A percentile compares a stretch with the other conserved stretches of the same genome.
Evolutionary conservation across 2,113 vertebrate species (phyloP).

Genomic region (Capra hircus): DNA sequence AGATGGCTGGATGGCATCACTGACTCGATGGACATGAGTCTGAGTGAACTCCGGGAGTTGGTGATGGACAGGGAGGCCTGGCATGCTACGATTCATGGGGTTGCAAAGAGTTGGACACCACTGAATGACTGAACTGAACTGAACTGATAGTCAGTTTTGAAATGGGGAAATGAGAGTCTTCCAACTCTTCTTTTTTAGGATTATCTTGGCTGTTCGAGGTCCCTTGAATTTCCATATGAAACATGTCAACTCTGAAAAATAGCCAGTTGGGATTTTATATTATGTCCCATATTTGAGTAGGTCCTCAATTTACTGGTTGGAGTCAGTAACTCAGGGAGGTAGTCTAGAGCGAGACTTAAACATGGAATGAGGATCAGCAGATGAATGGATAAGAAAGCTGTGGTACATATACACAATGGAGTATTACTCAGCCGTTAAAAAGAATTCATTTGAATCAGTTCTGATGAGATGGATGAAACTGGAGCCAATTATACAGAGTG

Average conservation of each 20-base stretch:
- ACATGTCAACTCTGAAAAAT: background rate
- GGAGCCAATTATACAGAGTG: no score
- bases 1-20: no score
- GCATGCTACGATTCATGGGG: rapidly evolving
- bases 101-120: rapidly evolving
- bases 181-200: background rate
- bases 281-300: background rate
- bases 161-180: background rate
- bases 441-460: no score
- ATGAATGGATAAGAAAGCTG: no score
- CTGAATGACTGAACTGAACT: no score
- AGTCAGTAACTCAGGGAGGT: background rate
- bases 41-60: no score
- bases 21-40: rapidly evolving
- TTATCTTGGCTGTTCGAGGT: background rate
- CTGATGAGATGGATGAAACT: no score
- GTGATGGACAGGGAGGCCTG: no score
- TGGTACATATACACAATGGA: no score
- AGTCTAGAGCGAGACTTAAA: background rate
- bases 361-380: background rate
- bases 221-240: background rate
- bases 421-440: no score
- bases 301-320: background rate
- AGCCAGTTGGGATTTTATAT: background rate
- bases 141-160: background rate